Conservation (phyloP, 2,797 vertebrate species). For the Aulostomus chinensis region DNA sequence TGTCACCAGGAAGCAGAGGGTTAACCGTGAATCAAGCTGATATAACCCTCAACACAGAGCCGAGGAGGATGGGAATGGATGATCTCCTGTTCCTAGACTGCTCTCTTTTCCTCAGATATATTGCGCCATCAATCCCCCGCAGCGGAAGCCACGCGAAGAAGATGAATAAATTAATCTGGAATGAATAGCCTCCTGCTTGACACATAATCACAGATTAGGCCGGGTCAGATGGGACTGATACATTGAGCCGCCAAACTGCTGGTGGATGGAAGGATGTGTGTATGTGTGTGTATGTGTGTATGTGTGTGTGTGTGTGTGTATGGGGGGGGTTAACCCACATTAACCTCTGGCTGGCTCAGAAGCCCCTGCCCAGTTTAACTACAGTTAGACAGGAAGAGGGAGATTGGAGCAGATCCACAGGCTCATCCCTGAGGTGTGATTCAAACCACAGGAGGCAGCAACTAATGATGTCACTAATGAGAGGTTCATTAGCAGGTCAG, state of each 20-base stretch:
- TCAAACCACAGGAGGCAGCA: conserved; percentile 23
- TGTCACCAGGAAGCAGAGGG: too few relatives aligned
- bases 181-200: conserved; percentile 73
- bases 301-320: background rate
- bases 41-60: conserved; percentile 22
- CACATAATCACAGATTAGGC: conserved; percentile 76
- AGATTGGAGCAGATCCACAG: conserved; percentile 34
- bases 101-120: conserved; percentile 63
- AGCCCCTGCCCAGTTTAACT: conserved; percentile 1
- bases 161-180: conserved; percentile 77
- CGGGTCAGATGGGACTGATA: conserved; percentile 48
- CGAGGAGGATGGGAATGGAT: conserved; percentile 25
- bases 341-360: conserved; percentile 35
- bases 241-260: conserved; percentile 23
- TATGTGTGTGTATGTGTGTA: background rate
- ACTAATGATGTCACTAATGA: conserved; percentile 68
- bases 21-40: conserved; percentile 41
- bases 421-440: conserved; percentile 49
- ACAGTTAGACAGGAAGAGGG: conserved; percentile 15
- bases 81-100: conserved; percentile 29
- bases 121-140: conserved; percentile 64
- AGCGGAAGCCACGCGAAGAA: conserved; percentile 49
- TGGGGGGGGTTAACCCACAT: conserved; percentile 23
- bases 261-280: background rate
- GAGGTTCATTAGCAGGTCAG: conserved; percentile 53